A percentile compares a stretch with the other conserved stretches of the same genome.
Conservation (phyloP, 2,113 vertebrate genomes). For the Xiphorhynchus elegans region DNA sequence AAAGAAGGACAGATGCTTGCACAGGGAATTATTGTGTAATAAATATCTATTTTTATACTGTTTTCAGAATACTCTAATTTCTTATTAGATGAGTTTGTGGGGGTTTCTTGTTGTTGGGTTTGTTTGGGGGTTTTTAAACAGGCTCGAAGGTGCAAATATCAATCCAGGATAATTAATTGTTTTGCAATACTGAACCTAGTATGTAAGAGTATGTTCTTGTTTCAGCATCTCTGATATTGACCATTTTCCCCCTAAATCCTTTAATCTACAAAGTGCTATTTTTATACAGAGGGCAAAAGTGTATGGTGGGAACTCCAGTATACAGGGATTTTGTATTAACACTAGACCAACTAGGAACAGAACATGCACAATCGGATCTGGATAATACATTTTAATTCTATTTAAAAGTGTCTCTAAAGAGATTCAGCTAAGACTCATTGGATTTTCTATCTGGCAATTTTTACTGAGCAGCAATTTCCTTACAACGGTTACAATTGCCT, state of each 20-base stretch:
- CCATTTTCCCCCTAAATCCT: constrained; percentile 21
- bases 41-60: neutral
- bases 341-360: constrained; percentile 31
- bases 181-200: neutral
- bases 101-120: neutral
- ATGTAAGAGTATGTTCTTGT: neutral
- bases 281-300: constrained; percentile 40
- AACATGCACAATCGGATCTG: constrained; percentile 50
- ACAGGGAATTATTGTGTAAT: neutral
- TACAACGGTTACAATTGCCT: constrained; percentile 15
- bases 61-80: neutral
- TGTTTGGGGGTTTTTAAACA: neutral
- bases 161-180: neutral
- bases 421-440: constrained; percentile 38
- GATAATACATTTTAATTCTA: constrained; percentile 59
- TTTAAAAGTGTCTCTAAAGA: constrained; percentile 60
- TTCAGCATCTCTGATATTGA: constrained; percentile 1
- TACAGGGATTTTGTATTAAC: constrained; percentile 35
- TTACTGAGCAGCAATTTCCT: constrained; percentile 21
- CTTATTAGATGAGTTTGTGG: neutral
- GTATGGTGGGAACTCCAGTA: constrained; percentile 4
- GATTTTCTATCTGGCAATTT: constrained; percentile 38
- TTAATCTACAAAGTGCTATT: constrained; percentile 35
- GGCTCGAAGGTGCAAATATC: neutral
- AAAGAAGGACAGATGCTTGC: neutral